Evolutionary conservation across 2,797 vertebrate species (phyloP).

Genomic region (Pantherophis alleghaniensis): DNA sequence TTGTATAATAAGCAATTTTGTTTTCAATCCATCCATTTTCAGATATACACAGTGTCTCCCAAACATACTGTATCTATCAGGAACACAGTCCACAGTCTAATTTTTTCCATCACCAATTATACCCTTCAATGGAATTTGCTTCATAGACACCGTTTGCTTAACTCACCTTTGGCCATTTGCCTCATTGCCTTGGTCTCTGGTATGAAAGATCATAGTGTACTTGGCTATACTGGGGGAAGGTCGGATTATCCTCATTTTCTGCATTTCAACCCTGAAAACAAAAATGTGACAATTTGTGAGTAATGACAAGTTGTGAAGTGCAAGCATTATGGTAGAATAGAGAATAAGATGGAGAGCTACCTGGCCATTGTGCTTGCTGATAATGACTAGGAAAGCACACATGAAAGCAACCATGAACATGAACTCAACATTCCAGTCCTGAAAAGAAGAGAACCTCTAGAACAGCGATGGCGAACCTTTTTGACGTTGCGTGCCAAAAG

Average conservation of each 20-base stretch:
- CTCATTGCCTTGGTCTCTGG: conserved; percentile 88
- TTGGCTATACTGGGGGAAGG: conserved; percentile 82
- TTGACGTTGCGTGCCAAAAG: too few species aligned
- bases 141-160: background rate
- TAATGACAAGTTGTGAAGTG: background rate
- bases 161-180: conserved; percentile 85
- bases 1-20: background rate
- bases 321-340: background rate
- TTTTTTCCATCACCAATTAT: background rate
- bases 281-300: background rate
- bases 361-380: background rate
- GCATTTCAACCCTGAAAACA: conserved; percentile 82
- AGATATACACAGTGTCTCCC: background rate
- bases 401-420: background rate
- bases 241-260: conserved; percentile 86
- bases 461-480: too few species aligned
- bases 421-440: background rate
- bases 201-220: conserved; percentile 97
- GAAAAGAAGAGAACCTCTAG: background rate
- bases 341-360: background rate
- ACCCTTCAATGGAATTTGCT: background rate
- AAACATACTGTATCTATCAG: background rate
- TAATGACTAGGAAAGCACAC: background rate
- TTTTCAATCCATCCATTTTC: background rate
- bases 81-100: background rate